These are phyloP conservation scores for Orestias chungarensis DNA, from an alignment of 2,797 vertebrate genomes.

Conservation along the genomic window DNA sequence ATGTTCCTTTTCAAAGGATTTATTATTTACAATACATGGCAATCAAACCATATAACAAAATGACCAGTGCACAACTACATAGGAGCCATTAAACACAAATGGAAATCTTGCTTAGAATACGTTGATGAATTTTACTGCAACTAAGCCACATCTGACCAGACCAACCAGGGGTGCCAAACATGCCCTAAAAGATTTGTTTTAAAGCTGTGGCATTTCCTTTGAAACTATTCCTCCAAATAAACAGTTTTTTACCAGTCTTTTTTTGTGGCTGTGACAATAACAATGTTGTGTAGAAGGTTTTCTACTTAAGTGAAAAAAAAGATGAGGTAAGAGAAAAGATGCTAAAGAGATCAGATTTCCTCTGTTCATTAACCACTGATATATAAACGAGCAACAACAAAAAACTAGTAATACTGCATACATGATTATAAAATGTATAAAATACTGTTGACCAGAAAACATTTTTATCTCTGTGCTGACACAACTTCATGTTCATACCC, in stretches of 20 bases:
- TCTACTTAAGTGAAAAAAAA: neutral
- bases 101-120: neutral
- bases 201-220: no score
- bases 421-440: neutral
- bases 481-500: neutral
- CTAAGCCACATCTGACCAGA: neutral
- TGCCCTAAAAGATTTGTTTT: no score
- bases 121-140: neutral
- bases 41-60: neutral
- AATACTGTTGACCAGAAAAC: neutral
- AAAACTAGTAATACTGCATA: neutral
- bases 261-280: neutral
- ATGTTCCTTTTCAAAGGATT: no score
- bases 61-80: neutral
- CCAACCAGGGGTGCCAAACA: neutral
- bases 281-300: neutral
- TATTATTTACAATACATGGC: no score
- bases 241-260: no score
- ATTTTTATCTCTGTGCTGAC: neutral
- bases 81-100: neutral
- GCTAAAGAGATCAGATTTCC: neutral
- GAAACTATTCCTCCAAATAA: no score
- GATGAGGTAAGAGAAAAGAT: neutral
- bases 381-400: neutral
- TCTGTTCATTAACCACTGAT: neutral